Conservation (phyloP, 1,140 invertebrate species). For the Philopotamus ludificatus region DNA sequence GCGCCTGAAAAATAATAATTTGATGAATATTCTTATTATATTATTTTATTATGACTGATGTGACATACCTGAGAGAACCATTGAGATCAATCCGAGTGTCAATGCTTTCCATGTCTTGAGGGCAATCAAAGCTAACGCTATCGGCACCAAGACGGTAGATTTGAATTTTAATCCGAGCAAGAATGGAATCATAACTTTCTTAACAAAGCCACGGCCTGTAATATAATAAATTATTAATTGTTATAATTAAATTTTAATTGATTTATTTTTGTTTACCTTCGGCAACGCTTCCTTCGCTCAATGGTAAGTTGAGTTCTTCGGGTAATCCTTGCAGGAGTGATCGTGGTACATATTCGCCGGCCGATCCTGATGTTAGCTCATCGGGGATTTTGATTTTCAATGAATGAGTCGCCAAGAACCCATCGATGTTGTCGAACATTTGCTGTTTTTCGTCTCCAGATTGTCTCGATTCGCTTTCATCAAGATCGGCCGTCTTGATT, state of each 20-base stretch:
- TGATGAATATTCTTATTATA: constrained; percentile 24
- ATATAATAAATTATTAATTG: background rate
- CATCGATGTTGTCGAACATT: constrained; percentile 64
- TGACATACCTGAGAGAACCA: constrained; percentile 65
- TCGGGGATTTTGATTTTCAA: constrained; percentile 64
- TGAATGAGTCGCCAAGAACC: constrained; percentile 64
- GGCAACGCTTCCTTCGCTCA: constrained; percentile 60
- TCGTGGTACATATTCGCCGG: constrained; percentile 63
- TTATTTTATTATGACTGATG: constrained; percentile 5
- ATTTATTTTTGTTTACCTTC: constrained; percentile 55
- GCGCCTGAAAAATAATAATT: constrained; percentile 57
- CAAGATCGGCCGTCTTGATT: constrained; percentile 58
- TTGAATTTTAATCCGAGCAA: constrained; percentile 81
- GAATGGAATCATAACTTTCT: constrained; percentile 81
- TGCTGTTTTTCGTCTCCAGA: constrained; percentile 49
- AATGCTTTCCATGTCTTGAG: constrained; percentile 85
- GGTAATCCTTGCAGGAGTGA: constrained; percentile 66
- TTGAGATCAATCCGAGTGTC: constrained; percentile 77
- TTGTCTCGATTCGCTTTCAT: constrained; percentile 49
- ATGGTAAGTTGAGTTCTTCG: constrained; percentile 65
- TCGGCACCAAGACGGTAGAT: constrained; percentile 74
- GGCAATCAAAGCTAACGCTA: constrained; percentile 77
- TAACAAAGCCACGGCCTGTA: constrained; percentile 74
- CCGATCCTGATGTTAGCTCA: constrained; percentile 57
- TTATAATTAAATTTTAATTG: background rate